These are phyloP conservation scores for Jaculus jaculus DNA, from an alignment of 2,113 vertebrate species.

Conservation along the genomic window DNA sequence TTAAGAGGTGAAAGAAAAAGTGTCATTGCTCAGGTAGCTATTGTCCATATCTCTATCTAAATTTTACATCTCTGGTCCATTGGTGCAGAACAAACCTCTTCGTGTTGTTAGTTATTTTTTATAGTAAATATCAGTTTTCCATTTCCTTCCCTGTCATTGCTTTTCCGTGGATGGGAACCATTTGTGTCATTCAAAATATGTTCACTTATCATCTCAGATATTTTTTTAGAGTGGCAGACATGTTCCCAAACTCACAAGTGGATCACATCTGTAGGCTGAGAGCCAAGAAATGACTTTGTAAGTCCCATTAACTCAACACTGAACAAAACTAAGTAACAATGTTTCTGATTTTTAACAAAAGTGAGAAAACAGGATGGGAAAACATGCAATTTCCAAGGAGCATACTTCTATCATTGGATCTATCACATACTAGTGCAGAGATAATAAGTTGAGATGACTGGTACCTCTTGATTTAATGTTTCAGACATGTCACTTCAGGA, in stretches of 20 bases:
- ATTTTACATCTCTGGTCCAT: conserved; percentile 78
- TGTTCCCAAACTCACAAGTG: conserved; percentile 69
- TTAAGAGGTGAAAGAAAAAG: conserved; percentile 72
- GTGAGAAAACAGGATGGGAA: conserved; percentile 17
- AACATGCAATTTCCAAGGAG: conserved; percentile 7
- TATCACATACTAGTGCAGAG: conserved; percentile 12
- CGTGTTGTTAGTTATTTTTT: conserved; percentile 75
- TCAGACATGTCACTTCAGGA: conserved; percentile 51
- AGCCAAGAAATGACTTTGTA: conserved; percentile 38
- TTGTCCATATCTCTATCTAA: conserved; percentile 72
- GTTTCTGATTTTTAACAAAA: conserved; percentile 56
- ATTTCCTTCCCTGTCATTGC: conserved; percentile 80
- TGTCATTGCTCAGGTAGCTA: conserved; percentile 74
- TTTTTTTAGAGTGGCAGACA: conserved; percentile 69
- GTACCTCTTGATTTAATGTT: conserved; percentile 33
- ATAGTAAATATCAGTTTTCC: conserved; percentile 79
- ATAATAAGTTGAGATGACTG: conserved; percentile 17
- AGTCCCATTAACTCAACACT: conserved; percentile 24
- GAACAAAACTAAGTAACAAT: conserved; percentile 44
- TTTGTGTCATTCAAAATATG: conserved; percentile 81
- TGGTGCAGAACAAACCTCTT: conserved; percentile 75
- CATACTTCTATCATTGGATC: conserved; percentile 29
- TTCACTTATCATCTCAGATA: conserved; percentile 77
- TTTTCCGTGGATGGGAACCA: conserved; percentile 72
- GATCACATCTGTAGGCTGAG: conserved; percentile 54